These are phyloP conservation scores for Phymanthus crucifer DNA, from an alignment of 92 coral and sea anemone genomes.

Conservation along the genomic window DNA sequence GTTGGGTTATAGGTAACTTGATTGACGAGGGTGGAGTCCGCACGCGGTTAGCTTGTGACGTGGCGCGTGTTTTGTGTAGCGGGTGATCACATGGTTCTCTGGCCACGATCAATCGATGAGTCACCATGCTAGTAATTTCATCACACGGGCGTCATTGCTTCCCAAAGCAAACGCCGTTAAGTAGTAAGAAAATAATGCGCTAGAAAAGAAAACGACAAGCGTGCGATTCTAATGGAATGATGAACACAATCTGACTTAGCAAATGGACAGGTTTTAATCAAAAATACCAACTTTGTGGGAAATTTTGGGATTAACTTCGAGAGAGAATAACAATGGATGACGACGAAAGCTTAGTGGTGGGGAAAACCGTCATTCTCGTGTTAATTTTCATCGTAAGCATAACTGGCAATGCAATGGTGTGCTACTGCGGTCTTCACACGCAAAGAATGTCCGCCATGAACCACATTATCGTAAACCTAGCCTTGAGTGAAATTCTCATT, in stretches of 20 bases:
- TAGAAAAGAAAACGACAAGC: not conserved
- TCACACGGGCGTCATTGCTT: constrained; percentile 10
- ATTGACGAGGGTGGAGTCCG: not conserved
- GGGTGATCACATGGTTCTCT: constrained; percentile 33
- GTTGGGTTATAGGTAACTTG: not conserved
- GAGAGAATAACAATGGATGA: constrained; percentile 15
- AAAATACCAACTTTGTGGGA: not conserved
- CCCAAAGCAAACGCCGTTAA: constrained; percentile 11
- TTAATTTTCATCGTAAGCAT: constrained; percentile 66
- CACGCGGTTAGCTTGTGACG: constrained; percentile 27
- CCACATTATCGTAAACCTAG: constrained; percentile 86
- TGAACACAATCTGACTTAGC: not conserved
- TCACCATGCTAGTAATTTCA: constrained; percentile 35
- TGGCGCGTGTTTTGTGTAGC: constrained; percentile 31
- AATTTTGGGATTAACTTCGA: not conserved
- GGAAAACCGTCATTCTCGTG: constrained; percentile 72
- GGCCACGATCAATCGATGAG: constrained; percentile 31
- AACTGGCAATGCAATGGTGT: constrained; percentile 81
- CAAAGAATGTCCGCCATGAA: constrained; percentile 96
- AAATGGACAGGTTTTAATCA: not conserved
- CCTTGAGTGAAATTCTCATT: constrained; percentile 82
- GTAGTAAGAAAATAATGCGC: not conserved
- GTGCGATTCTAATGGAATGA: not conserved
- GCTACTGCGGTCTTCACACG: constrained; percentile 90
- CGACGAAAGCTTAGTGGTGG: constrained; percentile 59